These are phyloP conservation scores for Diaphora mendica DNA, from an alignment of 2,888 invertebrate genomes.

Conservation along the genomic window DNA sequence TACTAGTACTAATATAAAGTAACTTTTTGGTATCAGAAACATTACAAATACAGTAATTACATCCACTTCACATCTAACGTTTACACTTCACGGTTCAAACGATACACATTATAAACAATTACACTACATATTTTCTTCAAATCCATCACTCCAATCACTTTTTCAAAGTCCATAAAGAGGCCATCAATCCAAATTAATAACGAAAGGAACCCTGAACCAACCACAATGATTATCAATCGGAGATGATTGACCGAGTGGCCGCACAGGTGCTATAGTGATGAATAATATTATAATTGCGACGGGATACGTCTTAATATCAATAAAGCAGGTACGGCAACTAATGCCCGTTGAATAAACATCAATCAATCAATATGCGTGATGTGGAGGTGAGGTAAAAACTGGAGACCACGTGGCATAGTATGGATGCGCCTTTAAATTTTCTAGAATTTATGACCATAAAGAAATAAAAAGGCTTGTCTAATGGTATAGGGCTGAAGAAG, in stretches of 20 bases:
- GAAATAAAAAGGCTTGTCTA: too few relatives aligned
- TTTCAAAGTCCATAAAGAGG: conserved; percentile 17
- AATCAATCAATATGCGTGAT: conserved; percentile 78
- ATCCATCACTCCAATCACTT: conserved; percentile 18
- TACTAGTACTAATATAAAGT: background rate
- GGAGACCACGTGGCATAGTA: conserved; percentile 41
- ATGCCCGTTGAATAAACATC: conserved; percentile 79
- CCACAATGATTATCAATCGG: conserved; percentile 49
- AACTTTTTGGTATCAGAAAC: background rate
- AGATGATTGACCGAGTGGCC: conserved; percentile 51
- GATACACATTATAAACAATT: conserved; percentile 20
- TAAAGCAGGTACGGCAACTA: conserved; percentile 70
- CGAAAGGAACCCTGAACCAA: conserved; percentile 39
- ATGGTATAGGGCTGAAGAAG: too few relatives aligned
- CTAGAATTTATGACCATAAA: background rate
- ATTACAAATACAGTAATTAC: background rate
- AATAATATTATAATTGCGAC: conserved; percentile 57
- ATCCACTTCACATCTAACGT: background rate
- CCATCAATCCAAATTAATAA: conserved; percentile 59
- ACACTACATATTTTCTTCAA: conserved; percentile 18
- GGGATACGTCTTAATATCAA: conserved; percentile 76
- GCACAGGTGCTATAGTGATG: conserved; percentile 52
- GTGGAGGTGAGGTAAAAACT: conserved; percentile 66
- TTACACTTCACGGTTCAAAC: background rate
- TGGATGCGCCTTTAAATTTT: conserved; percentile 54